phyloP scores from a whole-genome alignment of 92 coral and sea anemone genomes.

The Zoanthus solanderi region DNA sequence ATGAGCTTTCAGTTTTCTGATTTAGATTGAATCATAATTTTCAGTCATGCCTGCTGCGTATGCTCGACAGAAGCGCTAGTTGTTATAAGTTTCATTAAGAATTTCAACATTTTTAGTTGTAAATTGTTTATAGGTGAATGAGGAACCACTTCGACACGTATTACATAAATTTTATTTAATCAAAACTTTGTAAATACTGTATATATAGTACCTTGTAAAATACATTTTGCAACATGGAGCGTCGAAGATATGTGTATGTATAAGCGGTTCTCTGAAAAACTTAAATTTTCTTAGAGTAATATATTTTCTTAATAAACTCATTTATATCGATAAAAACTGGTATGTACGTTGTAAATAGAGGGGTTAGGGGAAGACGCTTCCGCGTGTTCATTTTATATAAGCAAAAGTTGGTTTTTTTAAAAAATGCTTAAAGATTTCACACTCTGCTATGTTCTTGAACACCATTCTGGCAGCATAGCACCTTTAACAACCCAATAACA shows the following conservation, averaged over 20 bases:
- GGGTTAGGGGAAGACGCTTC: too few species aligned
- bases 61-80: too few species aligned
- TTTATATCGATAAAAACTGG: slow-evolving; percentile 57
- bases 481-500: too few species aligned
- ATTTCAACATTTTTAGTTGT: background rate
- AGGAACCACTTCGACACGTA: slow-evolving; percentile 50
- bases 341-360: background rate
- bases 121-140: background rate
- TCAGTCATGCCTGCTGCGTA: too few species aligned
- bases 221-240: slow-evolving; percentile 60
- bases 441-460: too few species aligned
- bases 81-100: background rate
- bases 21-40: too few species aligned
- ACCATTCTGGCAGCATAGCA: too few species aligned
- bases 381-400: too few species aligned
- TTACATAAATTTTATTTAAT: slow-evolving; percentile 58
- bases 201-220: slow-evolving; percentile 83
- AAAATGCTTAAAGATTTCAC: too few species aligned
- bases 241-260: slow-evolving; percentile 4
- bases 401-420: too few species aligned
- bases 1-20: too few species aligned
- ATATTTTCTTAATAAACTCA: slow-evolving; percentile 84
- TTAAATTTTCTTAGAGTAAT: slow-evolving; percentile 88
- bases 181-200: slow-evolving; percentile 81
- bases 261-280: slow-evolving; percentile 69